Conservation (phyloP, 2,797 vertebrate genomes). For the Gallinago nigripennis region DNA sequence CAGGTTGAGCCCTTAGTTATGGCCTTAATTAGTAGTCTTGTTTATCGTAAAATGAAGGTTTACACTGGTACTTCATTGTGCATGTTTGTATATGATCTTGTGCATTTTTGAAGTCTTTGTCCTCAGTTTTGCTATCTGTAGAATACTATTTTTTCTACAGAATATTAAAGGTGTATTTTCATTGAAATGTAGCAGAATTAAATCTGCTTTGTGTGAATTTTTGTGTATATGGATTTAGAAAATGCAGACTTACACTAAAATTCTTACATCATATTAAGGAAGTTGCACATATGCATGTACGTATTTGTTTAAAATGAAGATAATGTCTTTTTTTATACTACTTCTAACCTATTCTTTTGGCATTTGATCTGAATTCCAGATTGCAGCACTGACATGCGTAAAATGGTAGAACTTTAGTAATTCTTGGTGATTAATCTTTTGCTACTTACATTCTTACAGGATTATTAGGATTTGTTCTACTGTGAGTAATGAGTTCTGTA, state of each 20-base stretch:
- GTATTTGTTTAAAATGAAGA: not conserved
- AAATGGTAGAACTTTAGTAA: not conserved
- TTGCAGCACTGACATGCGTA: not conserved
- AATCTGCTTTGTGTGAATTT: not conserved
- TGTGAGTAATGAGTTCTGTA: not conserved
- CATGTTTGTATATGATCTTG: not conserved
- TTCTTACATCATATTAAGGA: not conserved
- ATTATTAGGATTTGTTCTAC: not conserved
- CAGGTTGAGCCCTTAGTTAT: not conserved
- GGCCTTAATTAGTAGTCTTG: not conserved
- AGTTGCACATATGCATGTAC: fast-evolving
- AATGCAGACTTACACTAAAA: not conserved
- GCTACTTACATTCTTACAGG: not conserved
- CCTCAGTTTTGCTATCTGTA: not conserved
- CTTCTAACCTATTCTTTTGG: not conserved
- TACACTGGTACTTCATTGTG: not conserved
- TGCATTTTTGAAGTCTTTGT: not conserved
- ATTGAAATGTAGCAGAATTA: not conserved
- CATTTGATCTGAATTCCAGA: not conserved
- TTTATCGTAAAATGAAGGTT: not conserved
- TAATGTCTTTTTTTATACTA: not conserved
- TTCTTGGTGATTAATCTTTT: not conserved
- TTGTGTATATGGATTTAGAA: not conserved
- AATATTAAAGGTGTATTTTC: not conserved
- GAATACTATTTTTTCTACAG: not conserved